These are phyloP conservation scores for Drosophila kikkawai DNA, from an alignment of 1,140 invertebrate genomes.

Conservation along the genomic window DNA sequence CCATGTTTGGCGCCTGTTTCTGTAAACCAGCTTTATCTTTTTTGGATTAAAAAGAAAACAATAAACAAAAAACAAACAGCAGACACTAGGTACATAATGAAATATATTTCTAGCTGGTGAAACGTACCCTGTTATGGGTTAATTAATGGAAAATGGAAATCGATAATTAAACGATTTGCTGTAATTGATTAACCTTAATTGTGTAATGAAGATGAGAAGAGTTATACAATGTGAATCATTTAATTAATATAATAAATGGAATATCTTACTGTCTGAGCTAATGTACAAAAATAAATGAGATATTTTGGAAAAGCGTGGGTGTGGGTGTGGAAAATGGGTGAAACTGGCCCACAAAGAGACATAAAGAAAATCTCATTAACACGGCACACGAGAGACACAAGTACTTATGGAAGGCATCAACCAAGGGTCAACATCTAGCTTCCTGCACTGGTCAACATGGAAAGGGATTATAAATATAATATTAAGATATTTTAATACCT, in stretches of 20 bases:
- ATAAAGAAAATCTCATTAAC: conserved; percentile 34
- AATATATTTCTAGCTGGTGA: conserved; percentile 4
- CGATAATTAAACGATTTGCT: conserved; percentile 25
- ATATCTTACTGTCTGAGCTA: not conserved
- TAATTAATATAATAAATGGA: not conserved
- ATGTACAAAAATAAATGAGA: not conserved
- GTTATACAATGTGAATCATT: conserved; percentile 21
- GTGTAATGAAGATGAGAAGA: conserved; percentile 9
- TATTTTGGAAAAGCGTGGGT: conserved; percentile 26
- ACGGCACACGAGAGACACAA: conserved; percentile 1
- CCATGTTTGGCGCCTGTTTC: conserved; percentile 72
- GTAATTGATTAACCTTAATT: conserved; percentile 42
- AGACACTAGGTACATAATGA: not conserved
- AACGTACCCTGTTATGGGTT: conserved; percentile 27
- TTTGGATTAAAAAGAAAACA: conserved; percentile 38
- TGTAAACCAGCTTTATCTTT: conserved; percentile 68
- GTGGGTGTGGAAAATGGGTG: conserved; percentile 31
- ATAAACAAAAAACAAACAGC: conserved; percentile 67
- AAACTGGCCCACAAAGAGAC: conserved; percentile 31
- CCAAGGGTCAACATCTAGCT: conserved; percentile 34
- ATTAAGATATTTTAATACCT: too few relatives aligned
- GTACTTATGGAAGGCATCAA: conserved; percentile 26
- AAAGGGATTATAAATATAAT: too few relatives aligned
- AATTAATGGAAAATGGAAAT: conserved; percentile 38
- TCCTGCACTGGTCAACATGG: conserved; percentile 23